Evolutionary conservation across 1,140 invertebrate genomes (phyloP).

Genomic region (Heliconius nattereri): DNA sequence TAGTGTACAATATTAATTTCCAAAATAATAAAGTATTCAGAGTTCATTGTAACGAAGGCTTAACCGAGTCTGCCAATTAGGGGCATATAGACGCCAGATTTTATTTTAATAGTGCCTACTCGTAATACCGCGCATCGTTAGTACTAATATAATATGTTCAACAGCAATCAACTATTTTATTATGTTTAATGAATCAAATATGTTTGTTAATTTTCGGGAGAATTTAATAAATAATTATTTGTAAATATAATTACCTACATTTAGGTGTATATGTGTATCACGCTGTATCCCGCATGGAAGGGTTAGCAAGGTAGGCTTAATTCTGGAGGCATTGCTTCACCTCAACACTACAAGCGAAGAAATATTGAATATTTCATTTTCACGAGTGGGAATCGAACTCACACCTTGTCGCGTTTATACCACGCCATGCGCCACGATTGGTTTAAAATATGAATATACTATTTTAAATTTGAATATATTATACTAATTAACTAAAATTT

Average conservation of each 20-base stretch:
- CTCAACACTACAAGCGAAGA: no score
- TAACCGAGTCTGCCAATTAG: conserved; percentile 64
- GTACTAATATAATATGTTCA: conserved; percentile 16
- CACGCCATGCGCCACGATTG: no score
- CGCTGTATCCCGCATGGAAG: no score
- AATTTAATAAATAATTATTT: not conserved
- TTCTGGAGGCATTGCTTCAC: no score
- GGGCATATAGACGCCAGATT: conserved; percentile 51
- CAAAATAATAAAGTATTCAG: conserved; percentile 19
- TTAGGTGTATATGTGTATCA: not conserved
- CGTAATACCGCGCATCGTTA: conserved; percentile 10
- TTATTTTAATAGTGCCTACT: conserved; percentile 39
- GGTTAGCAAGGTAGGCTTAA: no score
- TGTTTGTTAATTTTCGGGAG: not conserved
- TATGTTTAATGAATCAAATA: conserved; percentile 11
- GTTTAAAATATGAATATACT: no score
- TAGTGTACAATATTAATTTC: conserved; percentile 8
- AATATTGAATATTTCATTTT: no score
- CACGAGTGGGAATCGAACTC: no score
- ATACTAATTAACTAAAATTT: conserved; percentile 1
- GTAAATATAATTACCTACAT: not conserved
- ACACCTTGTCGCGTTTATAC: no score
- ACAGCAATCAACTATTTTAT: conserved; percentile 5
- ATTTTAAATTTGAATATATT: not conserved
- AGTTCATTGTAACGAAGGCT: conserved; percentile 37